Evolutionary conservation across 2,113 vertebrate genomes (phyloP).

Genomic region (Cheirogaleus medius): DNA sequence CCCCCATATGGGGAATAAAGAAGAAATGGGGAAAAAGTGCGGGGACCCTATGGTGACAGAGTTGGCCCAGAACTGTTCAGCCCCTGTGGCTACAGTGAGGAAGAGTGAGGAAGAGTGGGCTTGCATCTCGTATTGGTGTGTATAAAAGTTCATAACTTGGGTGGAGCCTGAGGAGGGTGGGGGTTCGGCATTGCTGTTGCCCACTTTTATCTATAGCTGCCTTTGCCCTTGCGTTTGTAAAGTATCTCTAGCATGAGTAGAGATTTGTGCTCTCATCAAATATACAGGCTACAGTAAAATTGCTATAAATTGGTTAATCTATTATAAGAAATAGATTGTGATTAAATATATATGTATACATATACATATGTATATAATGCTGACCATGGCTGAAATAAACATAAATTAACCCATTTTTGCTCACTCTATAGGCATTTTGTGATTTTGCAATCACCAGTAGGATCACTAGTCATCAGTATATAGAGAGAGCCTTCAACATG

Average conservation of each 20-base stretch:
- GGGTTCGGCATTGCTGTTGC: neutral
- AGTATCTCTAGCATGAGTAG: neutral
- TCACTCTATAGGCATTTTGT: neutral
- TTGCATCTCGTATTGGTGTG: neutral
- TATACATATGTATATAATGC: neutral
- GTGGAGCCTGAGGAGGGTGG: neutral
- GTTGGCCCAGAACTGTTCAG: neutral
- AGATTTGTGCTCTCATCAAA: conserved; percentile 17
- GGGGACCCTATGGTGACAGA: neutral
- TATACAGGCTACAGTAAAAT: neutral
- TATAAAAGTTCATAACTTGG: neutral
- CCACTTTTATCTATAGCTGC: neutral
- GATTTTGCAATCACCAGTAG: neutral
- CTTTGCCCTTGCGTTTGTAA: neutral
- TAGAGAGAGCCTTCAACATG: neutral
- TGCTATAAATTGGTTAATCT: neutral
- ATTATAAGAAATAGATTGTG: neutral
- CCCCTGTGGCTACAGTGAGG: neutral
- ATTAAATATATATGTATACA: neutral
- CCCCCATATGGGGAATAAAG: neutral
- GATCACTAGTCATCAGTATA: neutral
- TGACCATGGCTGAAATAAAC: neutral
- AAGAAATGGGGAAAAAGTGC: neutral
- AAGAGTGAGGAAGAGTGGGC: neutral
- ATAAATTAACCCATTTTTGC: neutral